These are phyloP conservation scores for Carollia perspicillata DNA, from an alignment of 2,113 vertebrate species.

Conservation along the genomic window DNA sequence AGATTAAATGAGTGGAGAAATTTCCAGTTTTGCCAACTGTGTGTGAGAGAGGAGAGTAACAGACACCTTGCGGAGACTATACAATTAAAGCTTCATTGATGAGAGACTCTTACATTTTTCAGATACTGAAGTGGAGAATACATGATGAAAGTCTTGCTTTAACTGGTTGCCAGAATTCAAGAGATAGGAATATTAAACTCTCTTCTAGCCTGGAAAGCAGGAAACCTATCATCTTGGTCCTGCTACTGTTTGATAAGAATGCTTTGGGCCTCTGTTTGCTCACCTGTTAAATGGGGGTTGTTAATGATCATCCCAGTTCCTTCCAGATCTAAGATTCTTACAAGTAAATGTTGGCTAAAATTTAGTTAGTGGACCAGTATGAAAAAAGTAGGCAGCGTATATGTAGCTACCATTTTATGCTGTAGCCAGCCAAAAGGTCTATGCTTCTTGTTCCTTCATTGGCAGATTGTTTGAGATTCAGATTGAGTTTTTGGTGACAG, in stretches of 20 bases:
- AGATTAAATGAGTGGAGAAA: slow-evolving; percentile 38
- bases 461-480: neutral
- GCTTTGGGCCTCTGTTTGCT: slow-evolving; percentile 20
- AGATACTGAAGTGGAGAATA: neutral
- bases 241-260: neutral
- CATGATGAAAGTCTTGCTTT: slow-evolving; percentile 15
- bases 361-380: neutral
- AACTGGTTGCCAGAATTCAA: slow-evolving; percentile 28
- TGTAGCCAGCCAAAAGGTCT: neutral
- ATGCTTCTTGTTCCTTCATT: slow-evolving; percentile 33
- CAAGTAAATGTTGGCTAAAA: slow-evolving; percentile 12
- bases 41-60: neutral
- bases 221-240: neutral
- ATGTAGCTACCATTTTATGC: slow-evolving; percentile 37
- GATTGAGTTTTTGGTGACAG: neutral
- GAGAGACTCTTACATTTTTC: neutral
- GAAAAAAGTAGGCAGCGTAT: neutral
- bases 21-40: slow-evolving; percentile 30
- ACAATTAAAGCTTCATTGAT: slow-evolving; percentile 20
- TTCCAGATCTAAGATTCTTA: slow-evolving; percentile 20
- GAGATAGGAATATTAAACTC: neutral
- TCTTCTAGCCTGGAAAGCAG: neutral
- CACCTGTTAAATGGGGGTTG: neutral
- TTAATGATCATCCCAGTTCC: neutral
- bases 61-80: slow-evolving; percentile 18